phyloP scores from a whole-genome alignment of 2,113 vertebrate species.

The Ailurus styani region DNA sequence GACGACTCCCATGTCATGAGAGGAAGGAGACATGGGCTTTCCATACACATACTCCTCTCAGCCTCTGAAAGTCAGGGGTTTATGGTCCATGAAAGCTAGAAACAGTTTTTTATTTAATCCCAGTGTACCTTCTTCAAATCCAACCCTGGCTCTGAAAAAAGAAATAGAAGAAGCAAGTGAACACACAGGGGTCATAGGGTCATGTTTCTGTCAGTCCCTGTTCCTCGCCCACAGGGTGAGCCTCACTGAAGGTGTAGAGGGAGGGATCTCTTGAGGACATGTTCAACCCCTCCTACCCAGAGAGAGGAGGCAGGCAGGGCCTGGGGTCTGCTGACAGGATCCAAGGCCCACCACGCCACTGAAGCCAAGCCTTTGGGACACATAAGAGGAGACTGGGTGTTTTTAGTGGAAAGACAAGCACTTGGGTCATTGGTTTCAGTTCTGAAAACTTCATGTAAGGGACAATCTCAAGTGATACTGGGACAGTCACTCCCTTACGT shows the following conservation, averaged over 20 bases:
- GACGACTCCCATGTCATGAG: background rate
- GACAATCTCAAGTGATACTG: background rate
- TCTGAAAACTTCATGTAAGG: background rate
- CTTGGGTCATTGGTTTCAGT: rapidly evolving
- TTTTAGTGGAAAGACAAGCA: background rate
- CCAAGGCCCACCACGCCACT: rapidly evolving
- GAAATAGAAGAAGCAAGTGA: no score
- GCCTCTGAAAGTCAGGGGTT: background rate
- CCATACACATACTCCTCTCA: background rate
- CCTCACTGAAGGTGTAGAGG: background rate
- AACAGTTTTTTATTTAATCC: background rate
- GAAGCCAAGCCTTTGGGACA: background rate
- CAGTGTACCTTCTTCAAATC: background rate
- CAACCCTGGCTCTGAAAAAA: background rate
- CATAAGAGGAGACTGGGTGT: background rate
- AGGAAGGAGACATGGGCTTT: background rate
- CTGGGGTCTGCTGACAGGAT: rapidly evolving
- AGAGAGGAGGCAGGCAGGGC: no score
- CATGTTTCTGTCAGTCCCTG: background rate
- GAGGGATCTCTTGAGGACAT: background rate
- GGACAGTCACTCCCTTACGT: background rate
- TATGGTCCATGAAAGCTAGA: background rate
- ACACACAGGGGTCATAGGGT: rapidly evolving
- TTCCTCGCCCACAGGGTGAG: rapidly evolving
- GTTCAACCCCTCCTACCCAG: background rate